Base-by-base conservation (phyloP, 2,113 vertebrate genomes). In the Campylomormyrus tamandua region DNA sequence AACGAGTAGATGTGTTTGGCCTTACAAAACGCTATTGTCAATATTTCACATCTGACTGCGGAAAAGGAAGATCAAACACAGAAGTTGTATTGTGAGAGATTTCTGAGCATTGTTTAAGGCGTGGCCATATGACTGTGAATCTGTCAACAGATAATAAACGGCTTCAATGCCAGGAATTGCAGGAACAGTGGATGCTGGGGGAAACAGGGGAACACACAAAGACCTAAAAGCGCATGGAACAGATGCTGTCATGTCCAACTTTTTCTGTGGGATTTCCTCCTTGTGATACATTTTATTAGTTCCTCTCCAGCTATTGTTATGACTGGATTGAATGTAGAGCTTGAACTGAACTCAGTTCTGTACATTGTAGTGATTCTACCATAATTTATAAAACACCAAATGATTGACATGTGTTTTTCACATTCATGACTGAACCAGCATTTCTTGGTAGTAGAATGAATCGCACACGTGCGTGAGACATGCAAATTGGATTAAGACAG, bases 31-130 rank as follows among this genome's bases (percentile, higher is more conserved):
- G 15, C n/a, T 89, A 50, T 77, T 89, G 58, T 89, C 66, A 83
- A 53, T 89, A 46, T 84, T 62, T 21, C 35, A 35, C 50, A 50
- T 85, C 89, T 62, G 52, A 84, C 52, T 56, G 39, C 83, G 50
- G 35, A 89, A 45, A 39, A 92, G 90, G 91, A 91, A 93, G 92
- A 94, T 93, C 89, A 92, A 93, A 95, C 94, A 95, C 94, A 94
- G 80, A 91, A 87, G 56, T 90, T 90, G 49, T 90, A 49, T 58
- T 84, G 80, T 58, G 52, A 89, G 89, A 21, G 50, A 39, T 83
- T 89, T 89, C 27, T 53, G n/a, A 83, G 87, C 74, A 45, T 58
- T 85, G 53, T 53, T 70, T 49, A 52, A 83, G 87, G 91, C 92
- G 93, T 94, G 92, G 93, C 94, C 91, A 87, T 90, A 27, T 83